phyloP scores from a whole-genome alignment of 2,113 vertebrate genomes.

The Danio rerio region GRCz12tu NC_133198.1:23073501-23074000 shows the following conservation, averaged over 20 bases:
- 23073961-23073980: no score
- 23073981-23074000: no score
- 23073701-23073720: not conserved
- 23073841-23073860: no score
- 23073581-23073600: constrained; percentile 87
- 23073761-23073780: no score
- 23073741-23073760: no score
- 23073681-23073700: not conserved
- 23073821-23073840: not conserved
- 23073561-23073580: constrained; percentile 95
- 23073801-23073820: not conserved
- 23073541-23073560: constrained; percentile 88
- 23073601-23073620: constrained; percentile 87
- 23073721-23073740: no score
- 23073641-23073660: constrained; percentile 89
- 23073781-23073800: not conserved
- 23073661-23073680: constrained; percentile 87
- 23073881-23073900: no score
- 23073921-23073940: no score
- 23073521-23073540: constrained; percentile 77
- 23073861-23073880: no score
- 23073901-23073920: no score
- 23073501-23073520: not conserved
- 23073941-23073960: no score
- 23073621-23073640: constrained; percentile 94